Evolutionary conservation across 2,797 vertebrate genomes (phyloP).

Genomic region (Phyllotis vaccarum): DNA sequence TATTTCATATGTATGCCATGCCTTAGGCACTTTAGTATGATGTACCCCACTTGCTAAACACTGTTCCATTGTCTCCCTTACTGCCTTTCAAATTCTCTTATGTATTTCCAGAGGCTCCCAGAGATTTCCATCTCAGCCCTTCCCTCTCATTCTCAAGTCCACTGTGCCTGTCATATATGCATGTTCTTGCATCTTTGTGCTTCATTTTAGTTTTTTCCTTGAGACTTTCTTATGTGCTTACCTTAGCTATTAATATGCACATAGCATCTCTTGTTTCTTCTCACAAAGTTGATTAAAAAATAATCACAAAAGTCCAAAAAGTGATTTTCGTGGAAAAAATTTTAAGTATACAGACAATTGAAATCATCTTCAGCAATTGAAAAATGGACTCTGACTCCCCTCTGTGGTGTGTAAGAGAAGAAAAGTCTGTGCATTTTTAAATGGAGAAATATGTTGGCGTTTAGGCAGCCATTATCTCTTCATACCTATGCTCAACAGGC

Average conservation of each 20-base stretch:
- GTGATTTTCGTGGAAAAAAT: not conserved
- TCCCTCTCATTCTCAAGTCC: not conserved
- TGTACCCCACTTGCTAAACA: not conserved
- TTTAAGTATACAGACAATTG: not conserved
- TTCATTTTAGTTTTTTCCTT: not conserved
- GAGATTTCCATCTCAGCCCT: rapidly evolving
- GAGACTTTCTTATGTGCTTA: not conserved
- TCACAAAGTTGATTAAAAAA: not conserved
- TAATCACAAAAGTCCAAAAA: not conserved
- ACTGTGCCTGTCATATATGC: not conserved
- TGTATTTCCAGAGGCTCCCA: not conserved
- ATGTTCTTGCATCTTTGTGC: not conserved
- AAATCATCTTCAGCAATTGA: not conserved
- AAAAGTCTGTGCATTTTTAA: not conserved
- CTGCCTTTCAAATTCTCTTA: not conserved
- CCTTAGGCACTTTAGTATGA: not conserved
- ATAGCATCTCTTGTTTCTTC: not conserved
- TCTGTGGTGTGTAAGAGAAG: not conserved
- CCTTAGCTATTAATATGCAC: not conserved
- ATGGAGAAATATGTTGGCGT: conserved; percentile 20
- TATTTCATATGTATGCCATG: not conserved
- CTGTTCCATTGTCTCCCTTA: not conserved
- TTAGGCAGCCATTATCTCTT: conserved; percentile 60
- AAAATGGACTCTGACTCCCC: not conserved
- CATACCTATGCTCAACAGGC: not conserved